Evolutionary conservation across 1,140 invertebrate species (phyloP).

Genomic region (Zaprionus camerounensis): DNA sequence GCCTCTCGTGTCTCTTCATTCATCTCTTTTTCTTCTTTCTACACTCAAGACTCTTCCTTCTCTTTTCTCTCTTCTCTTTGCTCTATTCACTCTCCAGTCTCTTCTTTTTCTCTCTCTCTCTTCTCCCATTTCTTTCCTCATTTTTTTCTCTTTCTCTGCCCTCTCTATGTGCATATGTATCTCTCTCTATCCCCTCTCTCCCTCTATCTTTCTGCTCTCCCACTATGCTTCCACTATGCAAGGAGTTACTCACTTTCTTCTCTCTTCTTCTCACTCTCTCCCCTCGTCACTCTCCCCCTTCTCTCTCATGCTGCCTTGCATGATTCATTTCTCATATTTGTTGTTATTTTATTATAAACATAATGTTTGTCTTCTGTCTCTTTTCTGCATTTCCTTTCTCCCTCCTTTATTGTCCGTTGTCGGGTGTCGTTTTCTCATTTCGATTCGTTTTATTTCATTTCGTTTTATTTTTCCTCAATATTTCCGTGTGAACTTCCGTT

Average conservation of each 20-base stretch:
- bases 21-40: neutral
- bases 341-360: slow-evolving; percentile 60
- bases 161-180: neutral
- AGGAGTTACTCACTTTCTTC: neutral
- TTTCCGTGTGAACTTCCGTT: slow-evolving; percentile 82
- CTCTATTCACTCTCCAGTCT: no score
- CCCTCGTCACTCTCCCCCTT: no score
- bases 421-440: slow-evolving; percentile 44
- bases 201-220: neutral
- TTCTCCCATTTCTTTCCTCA: no score
- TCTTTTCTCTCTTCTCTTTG: no score
- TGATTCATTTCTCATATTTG: slow-evolving; percentile 69
- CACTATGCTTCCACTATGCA: neutral
- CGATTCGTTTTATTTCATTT: slow-evolving; percentile 56
- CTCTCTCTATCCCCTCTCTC: neutral
- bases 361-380: slow-evolving; percentile 53
- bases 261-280: neutral
- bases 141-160: neutral
- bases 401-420: slow-evolving; percentile 46
- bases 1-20: neutral
- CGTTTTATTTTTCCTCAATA: slow-evolving; percentile 72
- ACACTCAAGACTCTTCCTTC: no score
- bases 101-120: no score
- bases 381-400: no score
- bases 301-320: slow-evolving; percentile 44